Evolutionary conservation across 2,113 vertebrate genomes (phyloP).

Genomic region (Orycteropus afer): DNA sequence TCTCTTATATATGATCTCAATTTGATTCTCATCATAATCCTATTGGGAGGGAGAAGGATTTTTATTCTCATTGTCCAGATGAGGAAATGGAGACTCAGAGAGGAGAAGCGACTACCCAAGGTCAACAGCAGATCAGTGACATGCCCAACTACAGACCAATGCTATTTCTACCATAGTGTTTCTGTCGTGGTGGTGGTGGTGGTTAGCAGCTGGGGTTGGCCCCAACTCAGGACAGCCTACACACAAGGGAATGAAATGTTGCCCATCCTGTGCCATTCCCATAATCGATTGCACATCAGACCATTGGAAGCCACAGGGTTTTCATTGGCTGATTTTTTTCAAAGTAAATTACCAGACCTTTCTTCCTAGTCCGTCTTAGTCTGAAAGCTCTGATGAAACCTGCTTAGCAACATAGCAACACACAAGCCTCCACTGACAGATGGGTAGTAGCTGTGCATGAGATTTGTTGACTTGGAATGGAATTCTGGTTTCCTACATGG

Average conservation of each 20-base stretch:
- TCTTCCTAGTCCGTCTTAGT: background rate
- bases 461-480: background rate
- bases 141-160: background rate
- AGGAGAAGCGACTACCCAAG: background rate
- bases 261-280: background rate
- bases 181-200: background rate
- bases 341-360: background rate
- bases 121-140: background rate
- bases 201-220: background rate
- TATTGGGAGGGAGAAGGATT: background rate
- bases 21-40: background rate
- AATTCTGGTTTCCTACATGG: background rate
- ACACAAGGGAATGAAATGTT: background rate
- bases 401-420: background rate
- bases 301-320: background rate
- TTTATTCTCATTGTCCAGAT: background rate
- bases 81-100: constrained; percentile 7
- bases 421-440: background rate
- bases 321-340: background rate
- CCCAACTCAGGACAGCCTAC: background rate
- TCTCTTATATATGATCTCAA: background rate
- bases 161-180: background rate
- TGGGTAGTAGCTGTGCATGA: background rate
- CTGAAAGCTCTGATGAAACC: background rate
- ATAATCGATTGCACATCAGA: background rate